Base-by-base conservation (phyloP, 2,888 invertebrate species). In the Podotricha telesiphe region DNA sequence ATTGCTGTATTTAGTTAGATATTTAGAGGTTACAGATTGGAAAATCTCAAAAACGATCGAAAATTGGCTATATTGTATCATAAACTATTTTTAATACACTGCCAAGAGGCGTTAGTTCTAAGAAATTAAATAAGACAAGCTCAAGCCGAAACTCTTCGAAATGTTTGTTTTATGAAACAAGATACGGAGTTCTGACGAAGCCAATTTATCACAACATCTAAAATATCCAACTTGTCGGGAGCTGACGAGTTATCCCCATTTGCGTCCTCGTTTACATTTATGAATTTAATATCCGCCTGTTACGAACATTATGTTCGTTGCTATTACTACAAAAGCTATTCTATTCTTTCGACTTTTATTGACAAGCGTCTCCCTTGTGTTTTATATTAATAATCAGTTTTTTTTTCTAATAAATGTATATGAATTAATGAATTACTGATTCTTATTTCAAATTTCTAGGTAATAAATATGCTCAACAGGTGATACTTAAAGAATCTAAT, bases 231-330 rank as follows among this genome's bases (percentile, higher is more conserved):
- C 37, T 68, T 48, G 58, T 28, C 56, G 58, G 19, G 28, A 51
- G 37, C 55, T 64, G 68, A 55, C 20, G 65, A 58, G 69, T 64
- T 61, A 66, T 68, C 56, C 56, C 67, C 65, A 65, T 71, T 70
- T 53, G 65, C 62, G 48, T 53, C 53, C 69, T 68, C 73, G 62
- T 72, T 70, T 68, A 71, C 69, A 74, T 74, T 70, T 66, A 69
- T 68, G 70, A 68, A 70, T 73, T 73, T 69, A 74, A 74, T 75
- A 72, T 75, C 73, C 69, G 69, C 67, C 68, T 45, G 67, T 67
- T 45, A 58, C 67, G 34, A 53, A 63, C 56, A 53, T 65, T 67
- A 65, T 67, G 40, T 68, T 66, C 64, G 45, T 62, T 34, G 48
- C 48, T 62, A 62, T 62, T 37, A 34, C 62, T 62, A 62, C 47